Conservation (phyloP, 2,113 vertebrate species). For the Poeciliopsis prolifica region DNA sequence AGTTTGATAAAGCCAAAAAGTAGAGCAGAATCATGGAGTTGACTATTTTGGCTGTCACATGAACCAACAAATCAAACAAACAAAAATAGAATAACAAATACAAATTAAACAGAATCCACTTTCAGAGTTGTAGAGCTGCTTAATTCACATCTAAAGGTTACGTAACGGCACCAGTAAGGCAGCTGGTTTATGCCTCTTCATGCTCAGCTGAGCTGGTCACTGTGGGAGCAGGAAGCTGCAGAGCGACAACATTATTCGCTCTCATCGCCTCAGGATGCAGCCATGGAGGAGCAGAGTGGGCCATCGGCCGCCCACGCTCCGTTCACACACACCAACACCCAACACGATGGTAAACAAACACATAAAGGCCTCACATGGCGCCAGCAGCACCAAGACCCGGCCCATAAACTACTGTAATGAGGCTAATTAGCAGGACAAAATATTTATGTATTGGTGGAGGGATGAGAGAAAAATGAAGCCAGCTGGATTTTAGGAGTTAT, state of each 20-base stretch:
- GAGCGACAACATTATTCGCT: background rate
- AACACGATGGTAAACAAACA: slow-evolving; percentile 7
- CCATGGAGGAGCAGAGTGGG: background rate
- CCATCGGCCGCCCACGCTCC: slow-evolving; percentile 7
- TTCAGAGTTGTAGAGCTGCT: background rate
- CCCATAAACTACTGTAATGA: background rate
- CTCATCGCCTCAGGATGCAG: background rate
- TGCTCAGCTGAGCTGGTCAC: background rate
- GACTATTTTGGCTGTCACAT: too few relatives aligned
- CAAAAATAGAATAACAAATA: background rate
- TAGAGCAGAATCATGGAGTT: background rate
- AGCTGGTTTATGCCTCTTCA: background rate
- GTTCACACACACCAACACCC: background rate
- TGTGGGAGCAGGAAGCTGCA: background rate
- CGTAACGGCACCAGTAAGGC: background rate
- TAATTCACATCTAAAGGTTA: background rate
- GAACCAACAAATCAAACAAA: too few relatives aligned
- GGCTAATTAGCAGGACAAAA: background rate
- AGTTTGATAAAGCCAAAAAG: background rate
- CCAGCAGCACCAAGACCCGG: background rate
- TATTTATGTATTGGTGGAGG: background rate
- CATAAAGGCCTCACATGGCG: background rate
- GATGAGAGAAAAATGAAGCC: background rate
- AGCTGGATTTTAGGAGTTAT: background rate
- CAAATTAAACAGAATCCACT: background rate